These are phyloP conservation scores for Ammodytes marinus DNA, from an alignment of 2,113 vertebrate species.

Conservation along the genomic window DNA sequence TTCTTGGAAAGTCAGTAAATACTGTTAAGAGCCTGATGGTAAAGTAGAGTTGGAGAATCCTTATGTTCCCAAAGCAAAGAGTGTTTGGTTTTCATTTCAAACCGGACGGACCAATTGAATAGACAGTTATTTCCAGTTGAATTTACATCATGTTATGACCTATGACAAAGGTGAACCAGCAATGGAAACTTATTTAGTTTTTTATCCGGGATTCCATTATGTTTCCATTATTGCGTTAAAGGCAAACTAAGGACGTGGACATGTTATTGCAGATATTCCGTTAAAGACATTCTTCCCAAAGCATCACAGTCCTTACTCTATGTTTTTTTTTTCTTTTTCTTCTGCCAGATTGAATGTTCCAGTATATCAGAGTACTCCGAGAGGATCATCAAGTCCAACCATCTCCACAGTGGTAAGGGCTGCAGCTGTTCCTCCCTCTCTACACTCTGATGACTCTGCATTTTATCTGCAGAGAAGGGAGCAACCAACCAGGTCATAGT, in stretches of 20 bases:
- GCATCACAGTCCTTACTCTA: background rate
- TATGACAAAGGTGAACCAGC: no score
- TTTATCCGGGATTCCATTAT: background rate
- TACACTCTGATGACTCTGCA: constrained; percentile 12
- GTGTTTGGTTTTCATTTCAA: no score
- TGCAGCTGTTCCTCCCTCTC: background rate
- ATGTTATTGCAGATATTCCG: background rate
- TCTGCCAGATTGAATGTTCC: constrained; percentile 95
- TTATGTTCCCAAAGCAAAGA: no score
- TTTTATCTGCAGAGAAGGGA: constrained; percentile 2
- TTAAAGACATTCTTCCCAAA: constrained; percentile 10
- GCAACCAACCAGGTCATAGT: background rate
- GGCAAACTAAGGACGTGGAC: constrained; percentile 2
- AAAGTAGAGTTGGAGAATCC: no score
- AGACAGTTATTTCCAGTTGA: no score
- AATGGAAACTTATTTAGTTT: background rate
- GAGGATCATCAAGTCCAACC: constrained; percentile 99
- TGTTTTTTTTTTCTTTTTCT: background rate
- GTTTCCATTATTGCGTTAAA: background rate
- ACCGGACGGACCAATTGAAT: no score
- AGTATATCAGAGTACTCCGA: constrained; percentile 99
- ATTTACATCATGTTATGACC: no score
- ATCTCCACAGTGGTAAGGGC: constrained; percentile 95
- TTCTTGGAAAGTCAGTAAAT: no score
- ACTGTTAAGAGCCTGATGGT: no score